Base-by-base conservation (phyloP, 2,113 vertebrate genomes). In the Genyomyrus donnyi region DNA sequence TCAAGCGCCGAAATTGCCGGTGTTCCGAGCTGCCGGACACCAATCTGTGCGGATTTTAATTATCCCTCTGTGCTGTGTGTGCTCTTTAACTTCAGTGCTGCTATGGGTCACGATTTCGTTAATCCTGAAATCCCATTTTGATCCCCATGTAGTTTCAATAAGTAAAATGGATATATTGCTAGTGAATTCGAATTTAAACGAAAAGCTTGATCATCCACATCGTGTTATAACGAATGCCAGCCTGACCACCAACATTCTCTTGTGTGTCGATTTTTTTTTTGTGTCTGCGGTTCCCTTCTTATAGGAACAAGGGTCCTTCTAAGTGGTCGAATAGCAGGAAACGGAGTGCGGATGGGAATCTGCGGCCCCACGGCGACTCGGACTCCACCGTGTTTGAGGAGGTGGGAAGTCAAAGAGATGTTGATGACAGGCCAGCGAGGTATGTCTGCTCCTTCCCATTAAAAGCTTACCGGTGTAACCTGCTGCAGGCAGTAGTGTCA, bases 301-400 rank as follows among this genome's bases (percentile, higher is more conserved):
- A 56, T 39, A 53, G 97, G 90, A 95, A 94, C 5, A 94, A 90
- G 88, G 92, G 94, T 0, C 92, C 94, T 0, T 92, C 95, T 5
- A 93, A 96, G 39, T 97, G 97, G 97, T 95, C 96, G 19, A 94
- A 96, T 3, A 96, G 97, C 83, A 95, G 98, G 90, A 99, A 98
- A 35, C 96, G 98, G 8, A 94, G 96, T 0, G 93, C 96, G 0
- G 97, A 98, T 45, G 97, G 97, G 1, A 96, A 85, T 89, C 93
- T 96, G 90, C 91, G 96, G 15, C 86, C 89, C 39, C 93, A 90
- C 0, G 90, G 89, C 2, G 95, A 95, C 0, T 0, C 85, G 0
- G 93, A 92, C 0, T 0, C 90, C 0, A 31, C 91, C 0, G n/a
- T 0, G 0, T 90, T 86, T 0, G 93, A 91, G 0, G 93, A 91